These are phyloP conservation scores for Tinamus major DNA, from an alignment of 2,797 vertebrate genomes.

Conservation along the genomic window DNA sequence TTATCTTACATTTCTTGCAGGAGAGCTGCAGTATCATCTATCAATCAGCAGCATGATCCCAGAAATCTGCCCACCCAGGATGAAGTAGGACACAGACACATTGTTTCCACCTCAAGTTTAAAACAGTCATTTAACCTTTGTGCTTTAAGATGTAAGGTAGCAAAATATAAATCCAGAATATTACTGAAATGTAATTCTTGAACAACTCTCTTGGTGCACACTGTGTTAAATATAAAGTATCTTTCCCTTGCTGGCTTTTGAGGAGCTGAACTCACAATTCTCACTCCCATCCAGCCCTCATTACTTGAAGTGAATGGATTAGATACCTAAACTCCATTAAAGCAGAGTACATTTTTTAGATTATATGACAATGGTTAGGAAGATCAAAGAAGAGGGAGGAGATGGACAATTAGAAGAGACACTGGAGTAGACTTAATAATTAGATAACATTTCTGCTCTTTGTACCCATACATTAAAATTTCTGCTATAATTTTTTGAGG, in stretches of 20 bases:
- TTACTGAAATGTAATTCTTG: not conserved
- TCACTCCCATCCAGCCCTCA: not conserved
- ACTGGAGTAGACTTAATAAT: not conserved
- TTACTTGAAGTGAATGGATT: not conserved
- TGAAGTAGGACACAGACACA: not conserved
- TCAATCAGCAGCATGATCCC: not conserved
- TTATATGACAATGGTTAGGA: not conserved
- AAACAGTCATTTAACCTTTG: not conserved
- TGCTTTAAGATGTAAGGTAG: not conserved
- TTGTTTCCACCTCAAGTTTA: not conserved
- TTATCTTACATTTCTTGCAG: not conserved
- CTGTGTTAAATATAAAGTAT: not conserved
- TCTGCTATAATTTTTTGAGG: not conserved
- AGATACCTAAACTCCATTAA: not conserved
- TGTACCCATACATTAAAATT: not conserved
- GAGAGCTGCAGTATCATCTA: not conserved
- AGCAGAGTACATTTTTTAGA: not conserved
- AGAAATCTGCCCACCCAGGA: not conserved
- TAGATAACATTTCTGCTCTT: not conserved
- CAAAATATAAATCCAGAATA: not conserved
- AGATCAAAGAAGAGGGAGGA: not conserved
- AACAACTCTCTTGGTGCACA: not conserved
- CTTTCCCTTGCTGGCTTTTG: not conserved
- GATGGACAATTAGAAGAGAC: not conserved
- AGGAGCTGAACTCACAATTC: not conserved